Base-by-base conservation (phyloP, 2,113 vertebrate species). In the Psilopogon haemacephalus region DNA sequence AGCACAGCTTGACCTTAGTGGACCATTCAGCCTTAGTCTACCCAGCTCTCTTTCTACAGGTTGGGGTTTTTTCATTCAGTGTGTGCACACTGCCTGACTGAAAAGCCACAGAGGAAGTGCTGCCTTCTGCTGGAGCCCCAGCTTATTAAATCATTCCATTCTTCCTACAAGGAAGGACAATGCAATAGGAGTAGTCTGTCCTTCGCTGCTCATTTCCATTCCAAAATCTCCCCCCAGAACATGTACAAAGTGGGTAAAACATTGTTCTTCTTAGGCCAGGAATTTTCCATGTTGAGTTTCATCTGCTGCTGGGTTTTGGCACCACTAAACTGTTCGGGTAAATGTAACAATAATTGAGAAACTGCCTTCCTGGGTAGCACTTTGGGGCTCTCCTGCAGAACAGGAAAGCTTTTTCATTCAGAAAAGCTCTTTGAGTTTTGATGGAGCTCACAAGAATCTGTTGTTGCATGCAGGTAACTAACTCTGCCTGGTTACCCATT, bases 261-360 rank as follows among this genome's bases (percentile, higher is more conserved):
- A 89, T 82, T 46, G 64, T 67, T 91, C 28, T 71, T 89, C 85
- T 79, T 68, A 59, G 2, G 38, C 74, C 78, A 89, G 74, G 67
- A 93, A 91, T 89, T 89, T 87, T 96, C 88, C 85, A 75, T 78
- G 78, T 71, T 60, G 74, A 84, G 77, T 81, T 90, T 74, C 90
- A 90, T 86, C 87, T 77, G 59, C 88, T 88, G 73, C 84, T 82
- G 72, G n/a, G 42, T 60, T 86, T 90, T 88, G 84, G 91, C 86
- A 92, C 64, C 55, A 77, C 80, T 84, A 81, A 92, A 84, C 48
- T 48, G 42, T 81, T 88, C 50, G 30, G 65, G 77, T 78, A 92
- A 71, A 74, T 84, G 77, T 86, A 64, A 95, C 90, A 90, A 67
- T 58, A 86, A 72, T 55, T 77, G 81, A 77, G 67, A 80, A 60